Conservation (phyloP, 2,113 vertebrate species). For the Chrysemys picta region DNA sequence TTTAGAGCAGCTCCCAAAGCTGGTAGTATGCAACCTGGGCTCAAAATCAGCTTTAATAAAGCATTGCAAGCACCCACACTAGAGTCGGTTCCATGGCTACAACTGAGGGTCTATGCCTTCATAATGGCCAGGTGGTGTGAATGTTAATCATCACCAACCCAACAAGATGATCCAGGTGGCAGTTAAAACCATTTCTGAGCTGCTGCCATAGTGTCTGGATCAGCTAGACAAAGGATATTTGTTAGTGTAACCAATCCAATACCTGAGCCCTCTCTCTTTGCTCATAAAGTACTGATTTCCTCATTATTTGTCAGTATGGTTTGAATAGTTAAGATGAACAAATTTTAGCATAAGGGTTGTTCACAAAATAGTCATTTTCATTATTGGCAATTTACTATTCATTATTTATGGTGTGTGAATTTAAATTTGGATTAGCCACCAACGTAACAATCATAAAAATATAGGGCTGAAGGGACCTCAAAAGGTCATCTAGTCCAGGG, state of each 20-base stretch:
- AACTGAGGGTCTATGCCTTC: not conserved
- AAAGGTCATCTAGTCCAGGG: not conserved
- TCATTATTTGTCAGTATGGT: not conserved
- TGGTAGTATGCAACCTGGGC: not conserved
- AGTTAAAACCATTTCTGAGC: not conserved
- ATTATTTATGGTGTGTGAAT: not conserved
- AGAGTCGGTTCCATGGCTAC: not conserved
- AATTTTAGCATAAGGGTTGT: not conserved
- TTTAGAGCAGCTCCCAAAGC: not conserved
- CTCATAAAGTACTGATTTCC: not conserved
- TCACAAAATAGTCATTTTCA: not conserved
- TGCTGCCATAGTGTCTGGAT: not conserved
- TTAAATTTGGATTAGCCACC: not conserved
- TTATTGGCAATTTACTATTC: not conserved
- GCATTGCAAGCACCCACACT: not conserved
- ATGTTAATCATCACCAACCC: not conserved
- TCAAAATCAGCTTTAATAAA: not conserved
- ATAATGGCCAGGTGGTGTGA: not conserved
- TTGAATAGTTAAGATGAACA: not conserved
- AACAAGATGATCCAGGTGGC: not conserved
- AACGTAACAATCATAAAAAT: not conserved
- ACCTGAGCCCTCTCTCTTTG: not conserved
- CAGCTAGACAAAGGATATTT: not conserved
- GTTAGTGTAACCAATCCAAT: not conserved
- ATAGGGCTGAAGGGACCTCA: not conserved